Evolutionary conservation across 2,113 vertebrate genomes (phyloP).

Genomic region (Microcebus jonahi): DNA sequence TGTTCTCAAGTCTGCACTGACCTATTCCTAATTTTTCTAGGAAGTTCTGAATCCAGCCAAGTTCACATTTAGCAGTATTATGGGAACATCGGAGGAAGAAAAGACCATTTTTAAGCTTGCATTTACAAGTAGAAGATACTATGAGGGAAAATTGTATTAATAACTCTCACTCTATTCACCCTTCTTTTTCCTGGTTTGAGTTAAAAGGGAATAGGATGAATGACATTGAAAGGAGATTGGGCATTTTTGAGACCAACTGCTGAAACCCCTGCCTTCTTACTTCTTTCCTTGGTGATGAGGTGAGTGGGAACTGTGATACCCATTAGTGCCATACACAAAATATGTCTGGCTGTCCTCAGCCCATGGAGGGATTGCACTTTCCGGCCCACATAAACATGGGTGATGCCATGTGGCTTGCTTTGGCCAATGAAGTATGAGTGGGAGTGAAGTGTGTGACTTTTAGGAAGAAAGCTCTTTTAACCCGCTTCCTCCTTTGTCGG

Average conservation of each 20-base stretch:
- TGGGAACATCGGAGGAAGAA: neutral
- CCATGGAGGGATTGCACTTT: rapidly evolving
- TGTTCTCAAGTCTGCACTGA: neutral
- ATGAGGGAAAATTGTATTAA: neutral
- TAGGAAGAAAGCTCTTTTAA: neutral
- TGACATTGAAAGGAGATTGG: neutral
- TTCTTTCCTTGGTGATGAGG: neutral
- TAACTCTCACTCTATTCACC: neutral
- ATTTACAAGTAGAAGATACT: neutral
- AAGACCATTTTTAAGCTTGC: neutral
- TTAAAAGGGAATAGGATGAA: neutral
- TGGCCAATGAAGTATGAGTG: neutral
- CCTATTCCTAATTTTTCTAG: neutral
- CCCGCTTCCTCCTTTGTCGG: neutral
- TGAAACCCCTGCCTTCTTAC: neutral
- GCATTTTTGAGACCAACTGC: neutral
- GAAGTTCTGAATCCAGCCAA: neutral
- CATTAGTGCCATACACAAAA: neutral
- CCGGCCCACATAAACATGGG: neutral
- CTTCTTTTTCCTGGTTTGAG: neutral
- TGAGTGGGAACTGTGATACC: neutral
- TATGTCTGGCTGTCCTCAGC: neutral
- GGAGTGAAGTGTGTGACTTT: neutral
- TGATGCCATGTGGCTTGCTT: neutral
- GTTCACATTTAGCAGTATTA: neutral